phyloP scores from a whole-genome alignment of 2,888 invertebrate genomes.

The Drosophila imparisetae region DNA sequence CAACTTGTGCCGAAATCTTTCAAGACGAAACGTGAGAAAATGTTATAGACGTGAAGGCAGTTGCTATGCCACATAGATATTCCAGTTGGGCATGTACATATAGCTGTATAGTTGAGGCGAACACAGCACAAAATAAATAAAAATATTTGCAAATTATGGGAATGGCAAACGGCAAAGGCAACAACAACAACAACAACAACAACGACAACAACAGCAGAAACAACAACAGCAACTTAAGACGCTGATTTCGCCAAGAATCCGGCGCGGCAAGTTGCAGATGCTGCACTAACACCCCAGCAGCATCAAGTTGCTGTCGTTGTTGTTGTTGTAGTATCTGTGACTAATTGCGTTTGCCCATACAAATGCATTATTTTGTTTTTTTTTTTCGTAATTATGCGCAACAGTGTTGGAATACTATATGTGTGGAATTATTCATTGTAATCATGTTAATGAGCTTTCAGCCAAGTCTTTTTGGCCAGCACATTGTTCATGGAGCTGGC shows the following conservation, averaged over 20 bases:
- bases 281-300: constrained; percentile 36
- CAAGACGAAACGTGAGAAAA: constrained; percentile 81
- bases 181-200: neutral
- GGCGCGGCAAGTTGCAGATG: constrained; percentile 56
- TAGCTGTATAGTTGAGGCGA: constrained; percentile 27
- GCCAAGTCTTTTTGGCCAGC: constrained; percentile 20
- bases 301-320: constrained; percentile 12
- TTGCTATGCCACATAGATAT: constrained; percentile 43
- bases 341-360: constrained; percentile 76
- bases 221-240: constrained; percentile 13
- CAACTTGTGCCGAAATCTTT: constrained; percentile 81
- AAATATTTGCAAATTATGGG: constrained; percentile 81
- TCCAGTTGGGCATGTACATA: constrained; percentile 22
- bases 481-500: constrained; percentile 29
- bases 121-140: constrained; percentile 48
- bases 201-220: neutral
- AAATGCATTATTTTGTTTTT: constrained; percentile 55
- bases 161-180: constrained; percentile 63
- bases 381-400: constrained; percentile 74
- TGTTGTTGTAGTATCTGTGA: constrained; percentile 59
- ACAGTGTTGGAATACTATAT: constrained; percentile 53
- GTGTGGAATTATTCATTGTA: constrained; percentile 67
- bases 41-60: constrained; percentile 68
- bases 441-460: constrained; percentile 74
- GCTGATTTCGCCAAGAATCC: constrained; percentile 66